Evolutionary conservation across 1,140 invertebrate species (phyloP).

Genomic region (Tribolium madens): DNA sequence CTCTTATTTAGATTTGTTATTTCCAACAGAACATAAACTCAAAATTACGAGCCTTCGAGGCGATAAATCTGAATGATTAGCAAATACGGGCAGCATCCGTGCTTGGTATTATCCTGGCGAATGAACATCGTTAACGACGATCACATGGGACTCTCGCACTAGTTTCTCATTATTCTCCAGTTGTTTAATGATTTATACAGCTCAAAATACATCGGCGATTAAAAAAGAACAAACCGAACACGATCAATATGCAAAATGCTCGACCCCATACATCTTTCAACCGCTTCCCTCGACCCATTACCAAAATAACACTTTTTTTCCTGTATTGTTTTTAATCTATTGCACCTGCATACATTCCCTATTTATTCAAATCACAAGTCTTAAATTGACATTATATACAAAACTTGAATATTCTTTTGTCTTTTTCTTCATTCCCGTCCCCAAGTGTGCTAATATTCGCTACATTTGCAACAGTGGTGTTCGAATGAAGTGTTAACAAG

Average conservation of each 20-base stretch:
- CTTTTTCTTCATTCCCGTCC: too few relatives aligned
- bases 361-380: too few relatives aligned
- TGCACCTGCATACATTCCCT: too few relatives aligned
- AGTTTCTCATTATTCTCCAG: conserved; percentile 49
- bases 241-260: not conserved
- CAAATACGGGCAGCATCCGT: conserved; percentile 46
- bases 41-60: conserved; percentile 49
- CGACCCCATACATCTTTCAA: too few relatives aligned
- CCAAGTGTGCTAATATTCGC: too few relatives aligned
- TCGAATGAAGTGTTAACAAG: conserved; percentile 7
- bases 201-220: not conserved
- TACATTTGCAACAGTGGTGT: not conserved
- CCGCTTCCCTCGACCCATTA: too few relatives aligned
- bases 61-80: conserved; percentile 54
- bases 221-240: conserved; percentile 6
- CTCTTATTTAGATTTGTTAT: conserved; percentile 44
- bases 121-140: conserved; percentile 48
- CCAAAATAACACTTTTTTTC: too few relatives aligned
- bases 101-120: conserved; percentile 34
- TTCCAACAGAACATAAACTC: conserved; percentile 43
- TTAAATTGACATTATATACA: too few relatives aligned
- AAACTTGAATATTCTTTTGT: too few relatives aligned
- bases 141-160: conserved; percentile 46
- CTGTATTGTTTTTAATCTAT: too few relatives aligned
- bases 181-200: conserved; percentile 18